phyloP scores from a whole-genome alignment of 2,113 vertebrate species.

The Pampusana beccarii region DNA sequence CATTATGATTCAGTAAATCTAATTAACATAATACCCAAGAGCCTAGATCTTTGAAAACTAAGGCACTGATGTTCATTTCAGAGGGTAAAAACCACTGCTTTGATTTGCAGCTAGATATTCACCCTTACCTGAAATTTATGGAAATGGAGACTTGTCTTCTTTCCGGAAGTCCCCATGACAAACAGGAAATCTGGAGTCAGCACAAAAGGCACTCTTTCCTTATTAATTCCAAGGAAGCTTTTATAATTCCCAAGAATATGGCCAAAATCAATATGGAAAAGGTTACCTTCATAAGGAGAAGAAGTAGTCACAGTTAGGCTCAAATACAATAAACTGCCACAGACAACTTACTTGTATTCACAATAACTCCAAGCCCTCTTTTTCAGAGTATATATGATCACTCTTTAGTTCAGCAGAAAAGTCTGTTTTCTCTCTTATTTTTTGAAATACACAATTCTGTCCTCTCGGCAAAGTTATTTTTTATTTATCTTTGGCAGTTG shows the following conservation, averaged over 20 bases:
- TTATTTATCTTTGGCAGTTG: background rate
- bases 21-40: conserved; percentile 2
- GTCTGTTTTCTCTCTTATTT: background rate
- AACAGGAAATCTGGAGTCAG: conserved; percentile 97
- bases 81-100: background rate
- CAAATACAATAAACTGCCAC: background rate
- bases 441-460: background rate
- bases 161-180: conserved; percentile 94
- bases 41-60: background rate
- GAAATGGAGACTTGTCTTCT: conserved; percentile 94
- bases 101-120: background rate
- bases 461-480: background rate
- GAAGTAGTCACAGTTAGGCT: conserved; percentile 28
- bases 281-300: conserved; percentile 83
- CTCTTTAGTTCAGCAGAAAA: background rate
- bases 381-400: background rate
- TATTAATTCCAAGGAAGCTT: conserved; percentile 98
- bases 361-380: background rate
- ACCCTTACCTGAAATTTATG: conserved; percentile 93
- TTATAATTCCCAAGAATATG: conserved; percentile 99
- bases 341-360: background rate
- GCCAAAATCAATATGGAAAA: conserved; percentile 99
- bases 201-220: conserved; percentile 97
- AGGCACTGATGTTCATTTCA: background rate
- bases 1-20: background rate